Evolutionary conservation across 2,888 invertebrate genomes (phyloP).

Genomic region (Dynastes hyllus): DNA sequence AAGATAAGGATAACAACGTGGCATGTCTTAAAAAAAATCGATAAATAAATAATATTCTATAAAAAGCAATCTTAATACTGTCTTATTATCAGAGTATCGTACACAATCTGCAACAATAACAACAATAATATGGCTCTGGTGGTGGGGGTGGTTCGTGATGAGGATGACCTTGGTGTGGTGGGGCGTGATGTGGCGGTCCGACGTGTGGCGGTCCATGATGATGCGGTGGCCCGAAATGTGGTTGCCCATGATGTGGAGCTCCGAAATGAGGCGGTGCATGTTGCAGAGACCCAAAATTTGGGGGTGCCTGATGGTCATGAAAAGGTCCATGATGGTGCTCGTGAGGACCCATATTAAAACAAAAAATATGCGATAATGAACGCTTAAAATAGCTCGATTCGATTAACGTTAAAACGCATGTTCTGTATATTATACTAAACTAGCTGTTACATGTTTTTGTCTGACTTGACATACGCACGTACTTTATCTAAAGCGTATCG

Average conservation of each 20-base stretch:
- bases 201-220: conserved; percentile 11
- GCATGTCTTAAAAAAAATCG: neutral
- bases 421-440: neutral
- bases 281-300: conserved; percentile 5
- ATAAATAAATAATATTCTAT: neutral
- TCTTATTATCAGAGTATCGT: conserved; percentile 12
- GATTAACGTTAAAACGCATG: neutral
- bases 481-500: conserved; percentile 2
- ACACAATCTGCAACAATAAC: conserved; percentile 26
- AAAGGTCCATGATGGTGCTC: conserved; percentile 9
- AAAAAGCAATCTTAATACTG: neutral
- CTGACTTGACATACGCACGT: neutral
- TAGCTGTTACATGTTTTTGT: neutral
- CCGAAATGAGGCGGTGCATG: neutral
- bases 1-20: too few species aligned
- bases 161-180: neutral
- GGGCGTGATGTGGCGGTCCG: neutral
- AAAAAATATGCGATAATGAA: neutral
- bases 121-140: conserved; percentile 19
- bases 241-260: neutral
- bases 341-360: conserved; percentile 10
- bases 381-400: neutral
- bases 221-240: conserved; percentile 9
- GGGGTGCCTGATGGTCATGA: conserved; percentile 5
- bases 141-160: conserved; percentile 14